Percentiles rank a stretch among this genome's conserved stretches.
Conservation (phyloP, 2,113 vertebrate genomes). For the Indri indri region DNA sequence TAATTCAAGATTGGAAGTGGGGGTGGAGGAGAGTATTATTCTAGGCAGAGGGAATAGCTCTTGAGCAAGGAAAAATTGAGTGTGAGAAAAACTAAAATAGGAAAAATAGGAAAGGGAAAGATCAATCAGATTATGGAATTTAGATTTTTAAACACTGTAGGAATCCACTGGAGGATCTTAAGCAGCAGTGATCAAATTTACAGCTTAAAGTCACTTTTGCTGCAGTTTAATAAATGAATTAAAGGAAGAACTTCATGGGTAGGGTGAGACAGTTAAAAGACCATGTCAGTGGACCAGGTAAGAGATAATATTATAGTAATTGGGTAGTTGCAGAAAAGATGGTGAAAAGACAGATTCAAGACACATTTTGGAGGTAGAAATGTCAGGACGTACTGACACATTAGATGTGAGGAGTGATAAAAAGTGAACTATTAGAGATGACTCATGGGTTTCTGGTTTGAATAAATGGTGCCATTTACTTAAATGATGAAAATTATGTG, state of each 20-base stretch:
- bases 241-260: background rate
- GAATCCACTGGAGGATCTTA: background rate
- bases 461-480: background rate
- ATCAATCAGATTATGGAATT: background rate
- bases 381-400: background rate
- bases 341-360: background rate
- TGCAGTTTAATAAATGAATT: background rate
- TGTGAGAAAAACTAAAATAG: background rate
- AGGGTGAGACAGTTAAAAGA: background rate
- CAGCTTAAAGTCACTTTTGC: background rate
- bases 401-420: background rate
- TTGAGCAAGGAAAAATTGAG: background rate
- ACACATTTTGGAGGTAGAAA: background rate
- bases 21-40: background rate
- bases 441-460: conserved; percentile 3
- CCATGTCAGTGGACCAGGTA: background rate
- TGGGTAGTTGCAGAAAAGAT: background rate
- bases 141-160: background rate
- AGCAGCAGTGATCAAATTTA: background rate
- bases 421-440: conserved; percentile 24
- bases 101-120: background rate
- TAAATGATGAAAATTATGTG: background rate
- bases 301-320: background rate
- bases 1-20: background rate
- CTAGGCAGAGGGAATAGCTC: background rate